Evolutionary conservation across 2,113 vertebrate species (phyloP).

Genomic region (Saccopteryx bilineata): DNA sequence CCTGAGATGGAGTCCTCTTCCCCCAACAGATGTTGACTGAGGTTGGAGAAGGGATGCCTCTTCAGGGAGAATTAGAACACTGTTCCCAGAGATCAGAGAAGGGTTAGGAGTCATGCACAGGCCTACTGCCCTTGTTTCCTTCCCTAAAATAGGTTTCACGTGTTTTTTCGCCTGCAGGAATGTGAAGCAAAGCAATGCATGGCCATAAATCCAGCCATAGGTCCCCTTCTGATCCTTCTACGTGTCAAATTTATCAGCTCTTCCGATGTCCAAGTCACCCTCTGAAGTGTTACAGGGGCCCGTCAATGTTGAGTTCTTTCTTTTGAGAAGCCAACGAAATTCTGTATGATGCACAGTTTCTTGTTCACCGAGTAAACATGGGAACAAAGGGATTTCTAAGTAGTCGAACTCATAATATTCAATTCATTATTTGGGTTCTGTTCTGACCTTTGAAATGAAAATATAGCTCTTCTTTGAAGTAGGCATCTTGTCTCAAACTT

Average conservation of each 20-base stretch:
- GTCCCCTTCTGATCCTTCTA: background rate
- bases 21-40: background rate
- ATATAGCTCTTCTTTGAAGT: conserved; percentile 42
- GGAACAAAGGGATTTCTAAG: conserved; percentile 54
- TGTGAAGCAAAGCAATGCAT: background rate
- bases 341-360: background rate
- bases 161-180: background rate
- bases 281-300: background rate
- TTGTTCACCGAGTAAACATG: conserved; percentile 45
- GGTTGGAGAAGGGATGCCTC: background rate
- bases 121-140: background rate
- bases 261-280: background rate
- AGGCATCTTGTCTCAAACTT: conserved; percentile 34
- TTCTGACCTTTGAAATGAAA: conserved; percentile 70
- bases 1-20: background rate
- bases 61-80: background rate
- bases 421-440: background rate
- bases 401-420: conserved; percentile 45
- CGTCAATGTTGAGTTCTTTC: conserved; percentile 3
- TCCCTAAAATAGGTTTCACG: background rate
- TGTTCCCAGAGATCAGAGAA: background rate
- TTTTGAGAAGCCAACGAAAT: conserved; percentile 36
- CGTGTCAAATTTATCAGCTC: background rate
- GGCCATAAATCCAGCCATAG: background rate
- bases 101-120: no score